phyloP scores from a whole-genome alignment of 2,888 invertebrate genomes.

The Melieria picta region DNA sequence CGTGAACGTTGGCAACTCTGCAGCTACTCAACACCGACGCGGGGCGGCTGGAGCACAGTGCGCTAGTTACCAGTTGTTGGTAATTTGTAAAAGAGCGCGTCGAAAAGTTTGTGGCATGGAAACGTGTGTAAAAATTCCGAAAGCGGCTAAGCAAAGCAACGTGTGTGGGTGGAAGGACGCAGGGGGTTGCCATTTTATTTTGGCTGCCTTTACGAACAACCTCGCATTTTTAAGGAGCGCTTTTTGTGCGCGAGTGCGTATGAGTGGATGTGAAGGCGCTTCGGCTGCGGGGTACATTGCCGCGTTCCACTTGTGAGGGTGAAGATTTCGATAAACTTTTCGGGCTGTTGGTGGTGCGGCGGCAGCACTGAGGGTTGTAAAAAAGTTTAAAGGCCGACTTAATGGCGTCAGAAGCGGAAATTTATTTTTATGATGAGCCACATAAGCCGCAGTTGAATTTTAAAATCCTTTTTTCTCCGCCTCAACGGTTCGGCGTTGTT shows the following conservation, averaged over 20 bases:
- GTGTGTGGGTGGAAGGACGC: background rate
- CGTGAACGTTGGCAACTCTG: conserved; percentile 26
- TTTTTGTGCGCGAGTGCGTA: background rate
- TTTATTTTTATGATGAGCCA: conserved; percentile 56
- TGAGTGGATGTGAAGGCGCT: background rate
- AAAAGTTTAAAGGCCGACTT: conserved; percentile 55
- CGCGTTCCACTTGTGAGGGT: too few species aligned
- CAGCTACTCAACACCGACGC: conserved; percentile 4
- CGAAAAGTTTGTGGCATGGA: conserved; percentile 59
- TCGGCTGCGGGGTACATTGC: too few species aligned
- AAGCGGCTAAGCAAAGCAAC: conserved; percentile 41
- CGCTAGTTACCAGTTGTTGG: conserved; percentile 47
- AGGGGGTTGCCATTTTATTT: conserved; percentile 18
- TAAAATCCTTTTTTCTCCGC: conserved; percentile 46
- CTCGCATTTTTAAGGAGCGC: background rate
- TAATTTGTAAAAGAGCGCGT: conserved; percentile 63
- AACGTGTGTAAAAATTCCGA: conserved; percentile 43
- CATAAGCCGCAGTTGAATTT: conserved; percentile 58
- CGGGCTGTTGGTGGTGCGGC: background rate
- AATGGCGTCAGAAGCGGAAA: conserved; percentile 59
- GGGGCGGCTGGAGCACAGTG: background rate
- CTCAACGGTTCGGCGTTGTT: background rate
- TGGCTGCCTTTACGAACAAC: background rate
- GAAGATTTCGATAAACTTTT: conserved; percentile 20
- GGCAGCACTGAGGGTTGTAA: conserved; percentile 44